phyloP scores from a whole-genome alignment of 2,888 invertebrate species.

The Lucinisca nassula region DNA sequence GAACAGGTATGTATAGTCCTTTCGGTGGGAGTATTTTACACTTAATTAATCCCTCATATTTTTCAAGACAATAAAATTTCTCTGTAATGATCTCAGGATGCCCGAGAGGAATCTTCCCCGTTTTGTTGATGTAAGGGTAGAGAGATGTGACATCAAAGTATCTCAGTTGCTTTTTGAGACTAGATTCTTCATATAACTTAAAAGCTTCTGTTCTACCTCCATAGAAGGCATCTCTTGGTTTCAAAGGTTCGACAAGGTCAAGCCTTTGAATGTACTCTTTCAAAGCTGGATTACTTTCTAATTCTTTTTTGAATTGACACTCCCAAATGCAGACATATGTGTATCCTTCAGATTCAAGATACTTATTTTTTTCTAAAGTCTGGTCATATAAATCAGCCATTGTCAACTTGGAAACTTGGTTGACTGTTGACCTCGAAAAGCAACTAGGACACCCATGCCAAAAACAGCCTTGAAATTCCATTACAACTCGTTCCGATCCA shows the following conservation, averaged over 20 bases:
- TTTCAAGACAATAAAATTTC: constrained; percentile 62
- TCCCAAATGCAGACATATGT: constrained; percentile 72
- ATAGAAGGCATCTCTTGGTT: constrained; percentile 77
- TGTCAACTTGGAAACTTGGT: constrained; percentile 42
- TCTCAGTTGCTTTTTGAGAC: constrained; percentile 64
- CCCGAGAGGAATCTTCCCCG: constrained; percentile 70
- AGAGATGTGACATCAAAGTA: constrained; percentile 74
- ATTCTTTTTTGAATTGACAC: constrained; percentile 58
- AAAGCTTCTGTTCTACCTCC: constrained; percentile 75
- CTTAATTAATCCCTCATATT: constrained; percentile 77
- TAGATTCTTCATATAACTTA: constrained; percentile 66
- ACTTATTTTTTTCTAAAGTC: constrained; percentile 46
- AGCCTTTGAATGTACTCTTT: constrained; percentile 41
- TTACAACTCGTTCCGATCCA: no score
- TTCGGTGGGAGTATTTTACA: constrained; percentile 76
- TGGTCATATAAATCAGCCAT: constrained; percentile 48
- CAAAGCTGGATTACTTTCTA: constrained; percentile 56
- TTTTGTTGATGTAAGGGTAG: constrained; percentile 78
- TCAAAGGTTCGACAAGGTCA: constrained; percentile 53
- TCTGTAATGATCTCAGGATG: no score
- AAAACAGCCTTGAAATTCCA: not conserved
- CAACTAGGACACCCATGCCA: not conserved
- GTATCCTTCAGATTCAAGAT: constrained; percentile 52
- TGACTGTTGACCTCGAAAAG: constrained; percentile 50
- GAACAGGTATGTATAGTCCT: no score